Base-by-base conservation (phyloP, 2,797 vertebrate genomes). In the Neosilurus hyrtlii region DNA sequence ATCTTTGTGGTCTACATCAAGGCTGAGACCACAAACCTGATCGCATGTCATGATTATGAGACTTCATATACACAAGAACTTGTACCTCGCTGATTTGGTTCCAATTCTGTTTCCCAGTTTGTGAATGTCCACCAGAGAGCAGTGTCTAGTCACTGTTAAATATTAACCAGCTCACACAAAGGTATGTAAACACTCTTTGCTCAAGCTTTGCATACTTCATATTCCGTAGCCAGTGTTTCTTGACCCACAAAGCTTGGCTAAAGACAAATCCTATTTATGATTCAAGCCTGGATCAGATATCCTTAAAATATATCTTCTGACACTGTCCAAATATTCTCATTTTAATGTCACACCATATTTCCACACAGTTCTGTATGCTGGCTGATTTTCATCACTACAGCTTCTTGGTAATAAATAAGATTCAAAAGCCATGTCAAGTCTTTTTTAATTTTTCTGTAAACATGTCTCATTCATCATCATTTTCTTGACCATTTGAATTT, bases 91-190 rank as follows among this genome's bases (percentile, higher is more conserved):
- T 30, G 2, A 35, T 74, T 52, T 54, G 24, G 52, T 15, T 54
- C 51, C 14, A 20, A 49, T 49, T n/a, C 3, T 54, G 14, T 75
- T 10, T 56, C 37, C 8, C 59, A 49, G 37, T 35, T 18, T 63
- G 54, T 16, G 10, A 63, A 77, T 62, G 77, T 68, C 70, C 87
- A 84, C 81, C 62, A 84, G 87, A 82, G 78, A 81, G 76, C 67
- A 86, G 73, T 79, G 79, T 82, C 52, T 75, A 62, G 62, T 70
- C 54, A 70, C 14, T 68, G 79, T 75, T 56, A 76, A 84, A 75
- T 30, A 81, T 84, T 83, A 84, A 80, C 77, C 52, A 51, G 78
- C 8, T 9, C 35, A 68, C 22, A 72, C 52, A 65, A 83, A 66
- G 76, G 77, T 78, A 83, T 79, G 67, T 37, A 79, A 75, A 66